Evolutionary conservation across 1,140 invertebrate genomes (phyloP).

Genomic region (Lerema accius): DNA sequence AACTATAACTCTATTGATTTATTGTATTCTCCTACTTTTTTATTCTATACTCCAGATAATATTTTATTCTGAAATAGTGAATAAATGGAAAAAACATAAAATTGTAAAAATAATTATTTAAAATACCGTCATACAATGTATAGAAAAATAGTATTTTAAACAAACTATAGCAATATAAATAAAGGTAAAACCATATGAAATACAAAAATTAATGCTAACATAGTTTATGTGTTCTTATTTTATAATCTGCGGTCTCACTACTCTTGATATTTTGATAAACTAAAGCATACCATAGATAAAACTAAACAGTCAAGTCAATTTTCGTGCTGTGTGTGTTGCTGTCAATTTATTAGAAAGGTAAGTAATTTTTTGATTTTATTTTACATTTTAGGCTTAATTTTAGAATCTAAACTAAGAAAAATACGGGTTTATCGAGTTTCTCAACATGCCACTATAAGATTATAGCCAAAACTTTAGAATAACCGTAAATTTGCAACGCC

Average conservation of each 20-base stretch:
- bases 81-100: too few species aligned
- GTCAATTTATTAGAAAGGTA: slow-evolving; percentile 75
- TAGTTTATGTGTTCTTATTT: not conserved
- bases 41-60: too few species aligned
- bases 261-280: slow-evolving; percentile 17
- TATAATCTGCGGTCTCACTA: slow-evolving; percentile 13
- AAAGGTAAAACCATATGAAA: too few species aligned
- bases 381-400: slow-evolving; percentile 22
- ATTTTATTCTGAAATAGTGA: too few species aligned
- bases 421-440: not conserved
- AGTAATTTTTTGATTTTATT: slow-evolving; percentile 58
- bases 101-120: too few species aligned
- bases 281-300: not conserved
- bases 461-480: slow-evolving; percentile 33
- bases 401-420: slow-evolving; percentile 1
- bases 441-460: not conserved
- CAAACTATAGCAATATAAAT: too few species aligned
- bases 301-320: slow-evolving; percentile 71
- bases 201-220: too few species aligned
- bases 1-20: too few species aligned
- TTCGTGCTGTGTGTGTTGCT: slow-evolving; percentile 74
- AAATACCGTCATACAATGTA: too few species aligned
- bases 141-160: too few species aligned
- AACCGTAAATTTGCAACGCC: slow-evolving; percentile 66
- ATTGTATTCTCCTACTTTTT: too few species aligned